phyloP scores from a whole-genome alignment of 2,888 invertebrate species.

The Microctonus aethiopoides region DNA sequence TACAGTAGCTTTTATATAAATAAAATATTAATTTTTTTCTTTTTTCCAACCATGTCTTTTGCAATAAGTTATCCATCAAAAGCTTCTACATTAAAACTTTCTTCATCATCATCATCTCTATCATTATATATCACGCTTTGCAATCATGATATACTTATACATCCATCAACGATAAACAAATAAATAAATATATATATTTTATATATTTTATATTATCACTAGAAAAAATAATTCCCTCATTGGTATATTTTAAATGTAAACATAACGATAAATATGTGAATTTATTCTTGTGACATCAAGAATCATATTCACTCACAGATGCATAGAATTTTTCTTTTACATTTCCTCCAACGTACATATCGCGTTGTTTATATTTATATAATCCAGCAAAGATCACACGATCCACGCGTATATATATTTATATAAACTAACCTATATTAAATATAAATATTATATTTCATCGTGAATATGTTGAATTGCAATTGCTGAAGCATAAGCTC shows the following conservation, averaged over 20 bases:
- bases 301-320: slow-evolving; percentile 43
- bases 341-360: slow-evolving; percentile 19
- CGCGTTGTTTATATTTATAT: slow-evolving; percentile 19
- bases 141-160: background rate
- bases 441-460: background rate
- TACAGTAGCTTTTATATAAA: background rate
- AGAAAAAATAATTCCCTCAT: slow-evolving; percentile 44
- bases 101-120: slow-evolving; percentile 20
- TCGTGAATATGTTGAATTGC: background rate
- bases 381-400: background rate
- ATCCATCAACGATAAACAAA: slow-evolving; percentile 5
- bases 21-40: background rate
- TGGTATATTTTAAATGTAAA: slow-evolving; percentile 30
- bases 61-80: background rate
- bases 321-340: slow-evolving; percentile 46
- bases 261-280: slow-evolving; percentile 20
- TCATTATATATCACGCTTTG: slow-evolving; percentile 12
- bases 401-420: background rate
- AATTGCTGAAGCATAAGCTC: background rate
- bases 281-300: background rate
- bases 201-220: background rate
- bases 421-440: background rate
- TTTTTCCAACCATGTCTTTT: slow-evolving; percentile 21
- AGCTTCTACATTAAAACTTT: background rate
- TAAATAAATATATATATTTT: slow-evolving; percentile 15